These are phyloP conservation scores for Furcifer pardalis DNA, from an alignment of 2,797 vertebrate species.

Conservation along the genomic window DNA sequence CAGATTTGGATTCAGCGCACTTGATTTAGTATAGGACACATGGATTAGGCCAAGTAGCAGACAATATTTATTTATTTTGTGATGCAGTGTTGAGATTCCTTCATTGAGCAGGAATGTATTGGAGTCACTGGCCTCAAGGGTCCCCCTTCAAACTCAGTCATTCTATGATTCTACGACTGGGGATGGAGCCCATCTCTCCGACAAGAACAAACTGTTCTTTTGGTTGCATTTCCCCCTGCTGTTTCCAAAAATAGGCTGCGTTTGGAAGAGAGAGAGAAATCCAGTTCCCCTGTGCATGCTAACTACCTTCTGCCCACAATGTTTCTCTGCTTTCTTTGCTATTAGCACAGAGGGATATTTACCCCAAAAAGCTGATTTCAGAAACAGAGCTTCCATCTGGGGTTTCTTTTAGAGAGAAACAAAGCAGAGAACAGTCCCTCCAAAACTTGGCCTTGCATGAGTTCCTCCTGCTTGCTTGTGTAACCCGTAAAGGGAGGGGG, in stretches of 20 bases:
- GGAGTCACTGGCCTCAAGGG: neutral
- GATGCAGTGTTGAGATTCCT: too few species aligned
- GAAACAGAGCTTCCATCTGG: constrained; percentile 37
- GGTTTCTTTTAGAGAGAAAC: neutral
- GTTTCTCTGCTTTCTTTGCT: constrained; percentile 21
- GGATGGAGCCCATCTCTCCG: too few species aligned
- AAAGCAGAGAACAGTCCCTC: neutral
- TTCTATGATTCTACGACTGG: neutral
- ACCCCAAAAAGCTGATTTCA: constrained; percentile 4
- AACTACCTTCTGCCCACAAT: constrained; percentile 48
- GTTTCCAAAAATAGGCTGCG: constrained; percentile 46
- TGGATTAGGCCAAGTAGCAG: too few species aligned
- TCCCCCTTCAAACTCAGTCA: too few species aligned
- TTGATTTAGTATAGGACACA: too few species aligned
- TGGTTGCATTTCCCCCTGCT: constrained; percentile 20
- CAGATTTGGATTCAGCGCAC: too few species aligned
- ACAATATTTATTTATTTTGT: too few species aligned
- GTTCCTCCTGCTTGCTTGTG: neutral
- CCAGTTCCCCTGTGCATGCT: constrained; percentile 49
- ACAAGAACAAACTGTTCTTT: neutral
- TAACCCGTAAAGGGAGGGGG: neutral
- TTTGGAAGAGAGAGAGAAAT: constrained; percentile 28
- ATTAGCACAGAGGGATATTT: constrained; percentile 28
- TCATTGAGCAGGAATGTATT: too few species aligned
- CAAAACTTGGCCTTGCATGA: constrained; percentile 32